Conservation (phyloP, 2,888 invertebrate species). For the Euzophera pinguis region DNA sequence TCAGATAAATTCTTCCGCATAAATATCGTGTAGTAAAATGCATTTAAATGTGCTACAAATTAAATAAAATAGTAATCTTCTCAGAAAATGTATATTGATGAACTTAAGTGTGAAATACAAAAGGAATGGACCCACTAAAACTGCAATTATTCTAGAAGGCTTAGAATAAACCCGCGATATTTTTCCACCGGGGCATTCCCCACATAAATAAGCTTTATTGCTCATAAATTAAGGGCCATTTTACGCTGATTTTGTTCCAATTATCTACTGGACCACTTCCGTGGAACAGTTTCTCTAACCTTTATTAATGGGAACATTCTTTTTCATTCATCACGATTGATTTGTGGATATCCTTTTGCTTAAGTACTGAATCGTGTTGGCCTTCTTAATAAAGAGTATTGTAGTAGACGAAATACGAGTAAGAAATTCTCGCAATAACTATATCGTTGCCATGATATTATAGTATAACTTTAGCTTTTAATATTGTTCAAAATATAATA, state of each 20-base stretch:
- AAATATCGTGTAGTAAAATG: no score
- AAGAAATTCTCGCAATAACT: not conserved
- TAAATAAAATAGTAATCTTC: no score
- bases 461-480: no score
- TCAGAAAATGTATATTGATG: no score
- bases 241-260: constrained; percentile 27
- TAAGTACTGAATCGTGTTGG: no score
- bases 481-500: no score
- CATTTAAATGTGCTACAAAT: no score
- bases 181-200: constrained; percentile 1
- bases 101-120: no score
- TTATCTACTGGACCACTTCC: constrained; percentile 24
- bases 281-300: constrained; percentile 3
- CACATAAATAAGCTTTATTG: constrained; percentile 15
- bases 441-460: no score
- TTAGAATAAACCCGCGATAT: constrained; percentile 7
- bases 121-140: not conserved
- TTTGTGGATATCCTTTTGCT: constrained; percentile 8
- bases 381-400: no score
- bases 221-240: constrained; percentile 21
- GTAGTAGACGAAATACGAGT: not conserved
- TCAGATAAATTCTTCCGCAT: no score
- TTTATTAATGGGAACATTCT: constrained; percentile 18
- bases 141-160: constrained; percentile 8
- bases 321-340: constrained; percentile 10